These are phyloP conservation scores for Australoheros scitulus DNA, from an alignment of 2,113 vertebrate species.

Conservation along the genomic window DNA sequence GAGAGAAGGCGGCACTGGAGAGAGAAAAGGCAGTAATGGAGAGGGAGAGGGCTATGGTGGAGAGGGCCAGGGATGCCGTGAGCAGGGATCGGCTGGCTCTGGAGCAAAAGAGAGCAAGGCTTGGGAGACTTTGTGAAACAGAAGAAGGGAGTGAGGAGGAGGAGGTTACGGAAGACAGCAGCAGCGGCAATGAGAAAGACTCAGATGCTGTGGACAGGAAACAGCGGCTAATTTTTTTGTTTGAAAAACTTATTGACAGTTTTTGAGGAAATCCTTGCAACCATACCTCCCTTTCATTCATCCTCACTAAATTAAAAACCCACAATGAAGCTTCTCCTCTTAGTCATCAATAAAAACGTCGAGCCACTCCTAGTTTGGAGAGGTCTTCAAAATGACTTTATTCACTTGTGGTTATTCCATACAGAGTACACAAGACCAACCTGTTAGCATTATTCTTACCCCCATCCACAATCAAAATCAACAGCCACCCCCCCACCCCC, in stretches of 20 bases:
- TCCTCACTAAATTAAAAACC: neutral
- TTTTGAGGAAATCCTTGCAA: slow-evolving; percentile 49
- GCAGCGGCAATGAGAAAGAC: slow-evolving; percentile 8
- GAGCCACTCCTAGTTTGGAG: slow-evolving; percentile 73
- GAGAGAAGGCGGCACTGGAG: slow-evolving; percentile 72
- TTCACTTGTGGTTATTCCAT: slow-evolving; percentile 83
- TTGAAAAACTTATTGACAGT: slow-evolving; percentile 74
- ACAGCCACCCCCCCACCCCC: slow-evolving; percentile 30
- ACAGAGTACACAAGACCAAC: slow-evolving; percentile 78
- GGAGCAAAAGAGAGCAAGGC: neutral
- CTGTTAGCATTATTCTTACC: slow-evolving; percentile 64
- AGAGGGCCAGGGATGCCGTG: slow-evolving; percentile 52
- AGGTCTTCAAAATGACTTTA: slow-evolving; percentile 83
- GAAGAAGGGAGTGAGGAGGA: slow-evolving; percentile 20
- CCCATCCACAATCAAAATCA: slow-evolving; percentile 55
- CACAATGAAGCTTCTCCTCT: neutral
- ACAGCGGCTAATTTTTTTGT: slow-evolving; percentile 68
- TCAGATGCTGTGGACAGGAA: slow-evolving; percentile 46
- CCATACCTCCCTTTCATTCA: too few species aligned
- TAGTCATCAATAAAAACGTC: slow-evolving; percentile 70
- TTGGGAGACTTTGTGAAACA: neutral
- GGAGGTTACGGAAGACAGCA: neutral
- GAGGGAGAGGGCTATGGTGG: slow-evolving; percentile 65
- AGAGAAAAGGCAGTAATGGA: slow-evolving; percentile 71
- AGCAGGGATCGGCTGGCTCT: neutral